Conservation (phyloP, 2,888 invertebrate genomes). For the Ptychoptera contaminata region DNA sequence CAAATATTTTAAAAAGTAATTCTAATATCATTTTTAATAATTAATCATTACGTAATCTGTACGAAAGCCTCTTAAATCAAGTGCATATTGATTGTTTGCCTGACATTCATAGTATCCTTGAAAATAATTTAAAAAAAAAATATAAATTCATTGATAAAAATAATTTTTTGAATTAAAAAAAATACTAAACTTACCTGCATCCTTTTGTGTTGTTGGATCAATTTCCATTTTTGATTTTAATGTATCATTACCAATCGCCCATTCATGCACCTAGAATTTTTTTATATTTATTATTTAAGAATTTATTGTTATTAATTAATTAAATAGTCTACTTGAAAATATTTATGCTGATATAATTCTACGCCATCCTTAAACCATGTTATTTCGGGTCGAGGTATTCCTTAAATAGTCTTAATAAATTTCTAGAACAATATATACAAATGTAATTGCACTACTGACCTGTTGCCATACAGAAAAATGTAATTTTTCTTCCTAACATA, state of each 20-base stretch:
- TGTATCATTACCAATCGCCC: slow-evolving; percentile 61
- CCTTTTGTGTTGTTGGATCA: slow-evolving; percentile 90
- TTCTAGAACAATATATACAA: too few relatives aligned
- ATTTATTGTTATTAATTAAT: slow-evolving; percentile 6
- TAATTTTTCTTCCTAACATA: slow-evolving; percentile 83
- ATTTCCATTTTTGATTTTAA: slow-evolving; percentile 89
- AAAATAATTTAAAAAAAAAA: too few relatives aligned
- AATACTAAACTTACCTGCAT: slow-evolving; percentile 48
- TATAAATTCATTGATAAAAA: slow-evolving; percentile 4
- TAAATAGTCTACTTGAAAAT: slow-evolving; percentile 53
- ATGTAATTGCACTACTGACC: slow-evolving; percentile 32
- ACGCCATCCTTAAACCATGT: slow-evolving; percentile 94
- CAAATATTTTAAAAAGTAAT: background rate
- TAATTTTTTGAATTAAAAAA: background rate
- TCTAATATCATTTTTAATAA: slow-evolving; percentile 17
- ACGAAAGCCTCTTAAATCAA: slow-evolving; percentile 78
- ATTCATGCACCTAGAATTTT: slow-evolving; percentile 61
- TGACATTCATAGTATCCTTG: slow-evolving; percentile 69
- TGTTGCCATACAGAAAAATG: slow-evolving; percentile 79
- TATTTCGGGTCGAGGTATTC: slow-evolving; percentile 67
- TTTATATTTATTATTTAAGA: background rate
- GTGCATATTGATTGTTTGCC: slow-evolving; percentile 83
- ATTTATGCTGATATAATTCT: slow-evolving; percentile 81
- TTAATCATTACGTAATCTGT: slow-evolving; percentile 50
- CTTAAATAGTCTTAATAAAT: slow-evolving; percentile 17